phyloP scores from a whole-genome alignment of 2,888 invertebrate genomes.

The Drosophila sordidula region DNA sequence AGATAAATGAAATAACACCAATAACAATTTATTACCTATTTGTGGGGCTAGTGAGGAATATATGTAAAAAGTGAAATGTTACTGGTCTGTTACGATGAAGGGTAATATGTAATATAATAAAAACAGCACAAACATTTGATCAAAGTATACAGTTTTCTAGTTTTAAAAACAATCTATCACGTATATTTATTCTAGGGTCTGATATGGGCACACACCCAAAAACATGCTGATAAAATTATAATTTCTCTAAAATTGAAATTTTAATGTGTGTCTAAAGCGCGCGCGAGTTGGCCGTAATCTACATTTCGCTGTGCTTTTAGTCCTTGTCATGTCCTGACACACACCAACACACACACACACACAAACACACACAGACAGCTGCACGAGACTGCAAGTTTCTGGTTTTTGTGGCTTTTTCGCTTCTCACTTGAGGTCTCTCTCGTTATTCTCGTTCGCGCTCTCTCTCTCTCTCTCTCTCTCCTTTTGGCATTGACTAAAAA shows the following conservation, averaged over 20 bases:
- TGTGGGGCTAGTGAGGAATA: too few species aligned
- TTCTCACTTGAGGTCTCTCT: slow-evolving; percentile 10
- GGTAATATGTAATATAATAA: too few species aligned
- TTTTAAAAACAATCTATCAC: not conserved
- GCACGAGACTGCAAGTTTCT: slow-evolving; percentile 58
- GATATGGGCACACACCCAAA: not conserved
- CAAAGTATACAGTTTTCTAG: too few species aligned
- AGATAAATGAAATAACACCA: too few species aligned
- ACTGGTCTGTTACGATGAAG: too few species aligned
- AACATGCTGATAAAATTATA: slow-evolving; percentile 58
- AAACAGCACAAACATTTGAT: too few species aligned
- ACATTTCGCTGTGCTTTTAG: slow-evolving; percentile 18
- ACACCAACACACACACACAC: slow-evolving; percentile 7
- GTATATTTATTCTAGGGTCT: not conserved
- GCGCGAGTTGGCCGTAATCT: slow-evolving; percentile 38
- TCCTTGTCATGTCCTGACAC: slow-evolving; percentile 23
- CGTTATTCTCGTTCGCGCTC: not conserved
- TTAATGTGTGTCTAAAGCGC: slow-evolving; percentile 61
- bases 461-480: not conserved
- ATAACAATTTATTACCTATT: too few species aligned
- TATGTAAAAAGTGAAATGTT: too few species aligned
- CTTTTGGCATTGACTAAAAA: slow-evolving; percentile 53
- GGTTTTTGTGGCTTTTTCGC: slow-evolving; percentile 63
- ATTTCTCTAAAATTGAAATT: slow-evolving; percentile 70
- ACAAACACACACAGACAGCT: slow-evolving; percentile 1